Percentiles rank a stretch among this genome's conserved stretches.
phyloP scores from a whole-genome alignment of 2,113 vertebrate species.

The Xiphophorus hellerii region DNA sequence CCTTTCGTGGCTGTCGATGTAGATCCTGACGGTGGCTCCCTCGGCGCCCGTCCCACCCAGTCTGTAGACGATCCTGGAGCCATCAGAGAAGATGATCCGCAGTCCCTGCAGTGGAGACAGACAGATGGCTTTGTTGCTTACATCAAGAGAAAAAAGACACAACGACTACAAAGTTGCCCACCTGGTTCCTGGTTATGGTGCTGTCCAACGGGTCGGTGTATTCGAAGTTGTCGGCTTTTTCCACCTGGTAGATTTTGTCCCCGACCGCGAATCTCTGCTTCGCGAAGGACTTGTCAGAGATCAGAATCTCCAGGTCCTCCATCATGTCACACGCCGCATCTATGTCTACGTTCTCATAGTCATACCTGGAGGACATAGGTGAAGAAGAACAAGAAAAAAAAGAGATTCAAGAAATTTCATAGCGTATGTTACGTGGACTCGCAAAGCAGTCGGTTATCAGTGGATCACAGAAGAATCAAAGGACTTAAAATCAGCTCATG shows the following conservation, averaged over 20 bases:
- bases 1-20: constrained; percentile 95
- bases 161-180: constrained; percentile 38
- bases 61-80: constrained; percentile 94
- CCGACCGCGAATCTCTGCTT: constrained; percentile 87
- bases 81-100: constrained; percentile 92
- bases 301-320: constrained; percentile 89
- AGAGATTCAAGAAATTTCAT: not conserved
- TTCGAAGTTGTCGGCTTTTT: constrained; percentile 94
- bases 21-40: constrained; percentile 90
- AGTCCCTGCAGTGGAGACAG: constrained; percentile 83
- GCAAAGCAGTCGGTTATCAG: too few species aligned
- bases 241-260: constrained; percentile 91
- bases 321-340: constrained; percentile 93
- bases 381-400: not conserved
- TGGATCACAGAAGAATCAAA: too few species aligned
- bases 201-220: constrained; percentile 96
- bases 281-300: constrained; percentile 88
- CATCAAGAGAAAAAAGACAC: not conserved
- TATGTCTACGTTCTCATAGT: constrained; percentile 93
- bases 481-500: too few species aligned
- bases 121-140: not conserved
- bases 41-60: constrained; percentile 90
- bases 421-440: not conserved
- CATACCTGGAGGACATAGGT: constrained; percentile 81
- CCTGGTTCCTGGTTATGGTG: constrained; percentile 93